These are phyloP conservation scores for Tetragonula clypearis DNA, from an alignment of 1,140 invertebrate species.

Conservation along the genomic window DNA sequence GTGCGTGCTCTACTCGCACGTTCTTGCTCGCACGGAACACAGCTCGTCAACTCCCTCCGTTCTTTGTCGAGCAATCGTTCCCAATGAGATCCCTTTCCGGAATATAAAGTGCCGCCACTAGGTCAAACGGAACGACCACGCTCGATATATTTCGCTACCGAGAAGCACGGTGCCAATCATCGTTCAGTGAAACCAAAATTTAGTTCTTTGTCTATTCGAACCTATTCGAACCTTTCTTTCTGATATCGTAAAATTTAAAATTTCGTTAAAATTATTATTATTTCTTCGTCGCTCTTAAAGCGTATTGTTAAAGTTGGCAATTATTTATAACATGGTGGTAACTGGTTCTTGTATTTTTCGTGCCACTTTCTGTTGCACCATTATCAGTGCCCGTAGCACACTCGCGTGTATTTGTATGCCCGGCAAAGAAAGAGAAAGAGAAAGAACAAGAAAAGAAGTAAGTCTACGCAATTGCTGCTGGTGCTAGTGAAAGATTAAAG, in stretches of 20 bases:
- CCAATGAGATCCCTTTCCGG: conserved; percentile 33
- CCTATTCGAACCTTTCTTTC: neutral
- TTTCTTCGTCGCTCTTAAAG: neutral
- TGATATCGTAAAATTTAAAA: neutral
- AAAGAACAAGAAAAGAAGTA: too few species aligned
- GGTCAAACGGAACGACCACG: conserved; percentile 64
- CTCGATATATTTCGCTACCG: conserved; percentile 40
- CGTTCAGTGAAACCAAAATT: conserved; percentile 8
- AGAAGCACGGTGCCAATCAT: neutral
- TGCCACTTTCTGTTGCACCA: neutral
- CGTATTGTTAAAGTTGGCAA: neutral
- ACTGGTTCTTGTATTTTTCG: neutral
- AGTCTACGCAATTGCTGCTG: neutral
- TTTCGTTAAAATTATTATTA: too few species aligned
- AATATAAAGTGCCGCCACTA: conserved; percentile 52
- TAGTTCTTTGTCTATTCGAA: conserved; percentile 27
- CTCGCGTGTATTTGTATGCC: conserved; percentile 26
- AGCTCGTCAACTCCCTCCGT: conserved; percentile 35
- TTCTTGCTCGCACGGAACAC: conserved; percentile 32
- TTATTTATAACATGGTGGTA: neutral
- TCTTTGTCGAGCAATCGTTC: conserved; percentile 41
- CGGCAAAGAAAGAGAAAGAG: neutral
- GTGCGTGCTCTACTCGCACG: conserved; percentile 56
- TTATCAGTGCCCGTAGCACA: conserved; percentile 13
- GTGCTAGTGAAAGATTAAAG: neutral